phyloP scores from a whole-genome alignment of 1,140 invertebrate genomes.

The Ctenoplectra terminalis region DNA sequence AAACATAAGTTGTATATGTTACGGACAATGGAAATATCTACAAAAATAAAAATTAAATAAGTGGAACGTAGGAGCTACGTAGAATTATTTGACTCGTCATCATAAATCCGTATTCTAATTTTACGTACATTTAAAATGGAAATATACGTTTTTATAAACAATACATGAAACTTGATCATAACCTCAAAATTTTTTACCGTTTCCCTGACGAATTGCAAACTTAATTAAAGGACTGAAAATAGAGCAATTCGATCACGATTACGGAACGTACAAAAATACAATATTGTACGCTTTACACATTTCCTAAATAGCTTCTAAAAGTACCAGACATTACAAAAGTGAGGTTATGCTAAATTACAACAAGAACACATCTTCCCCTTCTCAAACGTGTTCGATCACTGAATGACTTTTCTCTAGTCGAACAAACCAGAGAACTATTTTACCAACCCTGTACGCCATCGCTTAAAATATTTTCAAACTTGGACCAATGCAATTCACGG shows the following conservation, averaged over 20 bases:
- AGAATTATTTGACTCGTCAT: too few species aligned
- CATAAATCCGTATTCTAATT: neutral
- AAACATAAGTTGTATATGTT: slow-evolving; percentile 18
- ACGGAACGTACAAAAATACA: slow-evolving; percentile 7
- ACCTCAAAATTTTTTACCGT: slow-evolving; percentile 6
- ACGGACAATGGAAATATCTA: neutral
- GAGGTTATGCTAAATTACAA: slow-evolving; percentile 26
- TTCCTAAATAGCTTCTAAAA: neutral
- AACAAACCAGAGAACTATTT: neutral
- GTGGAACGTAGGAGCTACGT: too few species aligned
- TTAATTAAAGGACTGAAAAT: too few species aligned
- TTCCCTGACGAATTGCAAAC: neutral
- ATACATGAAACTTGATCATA: slow-evolving; percentile 24
- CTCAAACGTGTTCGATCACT: neutral
- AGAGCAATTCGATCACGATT: neutral
- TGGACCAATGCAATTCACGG: neutral
- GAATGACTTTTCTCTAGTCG: neutral
- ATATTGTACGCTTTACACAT: neutral
- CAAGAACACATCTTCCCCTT: neutral
- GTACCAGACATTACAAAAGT: neutral
- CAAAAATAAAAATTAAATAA: slow-evolving; percentile 7
- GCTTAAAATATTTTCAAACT: neutral
- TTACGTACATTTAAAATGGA: slow-evolving; percentile 2
- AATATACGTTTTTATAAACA: slow-evolving; percentile 23
- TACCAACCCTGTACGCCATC: neutral